A percentile compares a stretch with the other conserved stretches of the same genome.
These are phyloP conservation scores for Eucidaris tribuloides DNA, from an alignment of 35 echinoderm and acorn worm species.

Conservation along the genomic window DNA sequence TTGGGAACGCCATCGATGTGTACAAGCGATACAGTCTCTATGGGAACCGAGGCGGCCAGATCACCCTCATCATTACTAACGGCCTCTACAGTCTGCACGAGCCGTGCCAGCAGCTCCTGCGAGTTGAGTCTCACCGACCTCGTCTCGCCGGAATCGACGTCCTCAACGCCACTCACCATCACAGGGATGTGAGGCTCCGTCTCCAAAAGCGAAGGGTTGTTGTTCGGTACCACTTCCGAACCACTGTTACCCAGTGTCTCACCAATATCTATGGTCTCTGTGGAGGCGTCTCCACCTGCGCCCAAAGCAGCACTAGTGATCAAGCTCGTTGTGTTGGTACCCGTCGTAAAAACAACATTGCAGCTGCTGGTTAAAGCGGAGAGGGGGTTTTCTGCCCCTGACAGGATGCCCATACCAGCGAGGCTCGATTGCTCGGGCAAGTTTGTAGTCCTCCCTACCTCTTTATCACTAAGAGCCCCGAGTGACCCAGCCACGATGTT, in stretches of 20 bases:
- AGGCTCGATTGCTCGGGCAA: not conserved
- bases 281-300: not conserved
- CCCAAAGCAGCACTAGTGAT: not conserved
- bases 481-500: constrained; percentile 1
- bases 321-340: not conserved
- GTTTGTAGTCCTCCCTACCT: not conserved
- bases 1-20: not conserved
- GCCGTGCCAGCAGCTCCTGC: constrained; percentile 4
- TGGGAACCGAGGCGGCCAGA: not conserved
- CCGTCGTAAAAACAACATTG: constrained; percentile 6
- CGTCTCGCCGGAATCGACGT: not conserved
- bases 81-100: constrained; percentile 11
- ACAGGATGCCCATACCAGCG: not conserved
- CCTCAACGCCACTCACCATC: not conserved
- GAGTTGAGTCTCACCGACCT: not conserved
- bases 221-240: not conserved
- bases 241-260: not conserved
- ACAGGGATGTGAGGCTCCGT: not conserved
- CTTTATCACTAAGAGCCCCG: constrained; percentile 6
- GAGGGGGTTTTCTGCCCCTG: not conserved
- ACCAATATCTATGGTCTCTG: not conserved
- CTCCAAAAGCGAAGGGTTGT: not conserved
- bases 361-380: not conserved
- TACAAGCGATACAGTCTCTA: not conserved
- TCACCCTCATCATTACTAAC: not conserved